A percentile compares a stretch with the other conserved stretches of the same genome.
Evolutionary conservation across 2,113 vertebrate genomes (phyloP).

Genomic region (Calypte anna): DNA sequence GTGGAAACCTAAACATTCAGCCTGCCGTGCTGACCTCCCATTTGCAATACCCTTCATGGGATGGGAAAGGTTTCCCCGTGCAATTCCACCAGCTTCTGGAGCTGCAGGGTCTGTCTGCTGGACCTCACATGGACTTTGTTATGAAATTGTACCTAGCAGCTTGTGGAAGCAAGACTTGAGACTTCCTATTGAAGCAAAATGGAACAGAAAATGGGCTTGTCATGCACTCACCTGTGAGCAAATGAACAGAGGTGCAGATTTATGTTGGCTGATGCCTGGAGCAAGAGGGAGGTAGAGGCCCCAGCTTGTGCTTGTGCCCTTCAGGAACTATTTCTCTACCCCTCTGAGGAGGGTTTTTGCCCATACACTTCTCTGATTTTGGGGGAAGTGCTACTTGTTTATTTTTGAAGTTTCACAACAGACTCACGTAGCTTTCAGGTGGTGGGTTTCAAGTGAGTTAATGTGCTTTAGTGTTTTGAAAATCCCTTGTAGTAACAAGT

Average conservation of each 20-base stretch:
- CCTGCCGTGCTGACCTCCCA: slow-evolving; percentile 11
- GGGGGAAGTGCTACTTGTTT: background rate
- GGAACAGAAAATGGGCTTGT: background rate
- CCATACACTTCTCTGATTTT: background rate
- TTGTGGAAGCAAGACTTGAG: background rate
- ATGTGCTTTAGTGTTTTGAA: background rate
- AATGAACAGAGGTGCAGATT: background rate
- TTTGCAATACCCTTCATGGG: slow-evolving; percentile 29
- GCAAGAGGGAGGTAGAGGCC: background rate
- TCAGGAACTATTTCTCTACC: background rate
- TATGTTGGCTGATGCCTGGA: background rate
- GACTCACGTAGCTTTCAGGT: background rate
- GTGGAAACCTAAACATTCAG: slow-evolving; percentile 54
- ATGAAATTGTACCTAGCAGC: background rate
- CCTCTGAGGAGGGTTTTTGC: background rate
- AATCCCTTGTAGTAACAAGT: background rate
- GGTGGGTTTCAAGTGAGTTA: background rate
- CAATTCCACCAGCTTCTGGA: background rate
- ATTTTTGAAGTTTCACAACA: background rate
- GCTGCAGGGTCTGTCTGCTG: background rate
- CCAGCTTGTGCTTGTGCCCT: background rate
- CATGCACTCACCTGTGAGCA: background rate
- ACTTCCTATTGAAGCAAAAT: background rate
- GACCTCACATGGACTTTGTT: slow-evolving; percentile 3
- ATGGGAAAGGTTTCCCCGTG: background rate